Base-by-base conservation (phyloP, 2,113 vertebrate species). In the Ariopsis seemanni region DNA sequence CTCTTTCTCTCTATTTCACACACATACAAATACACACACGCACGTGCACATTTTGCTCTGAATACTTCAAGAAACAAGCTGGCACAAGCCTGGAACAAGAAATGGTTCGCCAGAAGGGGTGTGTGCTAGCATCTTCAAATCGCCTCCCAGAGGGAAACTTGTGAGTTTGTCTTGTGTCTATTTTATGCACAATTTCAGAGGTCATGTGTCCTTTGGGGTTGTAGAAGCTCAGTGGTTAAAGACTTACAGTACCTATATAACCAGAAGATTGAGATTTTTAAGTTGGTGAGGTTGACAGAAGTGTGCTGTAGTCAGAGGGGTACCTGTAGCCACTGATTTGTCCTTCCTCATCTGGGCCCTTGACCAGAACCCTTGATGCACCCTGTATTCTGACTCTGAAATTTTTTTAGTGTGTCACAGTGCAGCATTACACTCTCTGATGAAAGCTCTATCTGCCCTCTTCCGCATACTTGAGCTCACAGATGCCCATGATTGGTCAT, bases 61-160 rank as follows among this genome's bases (percentile, higher is more conserved):
- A 87, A 87, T 84, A 83, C n/a, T 71, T 62, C 48, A 27, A 50
- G 34, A 84, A 88, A 34, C 71, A 57, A 57, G 71, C 48, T 78
- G 86, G 82, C 81, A 67, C 71, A 84, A 60, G 53, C 65, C 55
- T 42, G 52, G 55, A 88, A 88, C 67, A 78, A 88, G 71, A 83
- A 77, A 83, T 82, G 72, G 67, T 69, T 82, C 57, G 5, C 67
- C 86, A 87, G 80, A 82, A 83, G 67, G 79, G 80, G 79, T 57
- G 50, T 80, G 85, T 78, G 50, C 75, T 80, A 27, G 78, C 85
- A 80, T 83, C 80, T 75, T 63, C 80, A 82, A 69, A 82, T 75
- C 69, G 10, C 86, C 30, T 75, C 86, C 80, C 77, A 69, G 52
- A 80, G 30, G 63, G 27, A 86, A 80, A 52, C 72, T 53, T n/a